A percentile compares a stretch with the other conserved stretches of the same genome.
These are phyloP conservation scores for Electrona antarctica DNA, from an alignment of 2,113 vertebrate species.

Conservation along the genomic window DNA sequence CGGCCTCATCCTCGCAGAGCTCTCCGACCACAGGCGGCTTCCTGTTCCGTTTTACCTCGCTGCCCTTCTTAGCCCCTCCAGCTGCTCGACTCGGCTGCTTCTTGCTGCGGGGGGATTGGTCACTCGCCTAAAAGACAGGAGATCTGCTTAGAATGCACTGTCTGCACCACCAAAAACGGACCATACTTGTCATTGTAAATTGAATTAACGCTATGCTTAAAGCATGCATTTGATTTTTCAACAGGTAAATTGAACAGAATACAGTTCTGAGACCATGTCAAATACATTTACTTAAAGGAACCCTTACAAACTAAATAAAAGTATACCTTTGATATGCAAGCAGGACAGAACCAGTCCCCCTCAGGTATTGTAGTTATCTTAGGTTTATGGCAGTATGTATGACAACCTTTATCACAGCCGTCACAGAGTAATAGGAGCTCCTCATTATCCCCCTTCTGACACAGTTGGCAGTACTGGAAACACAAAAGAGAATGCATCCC, in stretches of 20 bases:
- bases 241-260: too few relatives aligned
- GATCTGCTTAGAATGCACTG: conserved; percentile 23
- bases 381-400: conserved; percentile 90
- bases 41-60: conserved; percentile 81
- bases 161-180: background rate
- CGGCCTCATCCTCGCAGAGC: conserved; percentile 85
- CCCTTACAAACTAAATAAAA: background rate
- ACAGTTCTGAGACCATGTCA: too few relatives aligned
- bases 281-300: background rate
- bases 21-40: conserved; percentile 80
- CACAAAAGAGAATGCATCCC: conserved; percentile 46
- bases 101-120: conserved; percentile 83
- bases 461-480: conserved; percentile 90
- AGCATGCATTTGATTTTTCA: too few relatives aligned
- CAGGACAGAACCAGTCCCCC: conserved; percentile 91
- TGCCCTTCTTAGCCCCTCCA: conserved; percentile 78
- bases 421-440: conserved; percentile 90
- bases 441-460: conserved; percentile 88
- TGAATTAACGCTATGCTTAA: background rate
- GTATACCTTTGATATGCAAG: conserved; percentile 87
- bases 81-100: conserved; percentile 82
- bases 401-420: conserved; percentile 89
- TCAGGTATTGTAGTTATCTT: conserved; percentile 89
- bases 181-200: conserved; percentile 3
- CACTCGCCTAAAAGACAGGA: conserved; percentile 82